Evolutionary conservation across 2,888 invertebrate genomes (phyloP).

Genomic region (Drosophila flavopinicola): DNA sequence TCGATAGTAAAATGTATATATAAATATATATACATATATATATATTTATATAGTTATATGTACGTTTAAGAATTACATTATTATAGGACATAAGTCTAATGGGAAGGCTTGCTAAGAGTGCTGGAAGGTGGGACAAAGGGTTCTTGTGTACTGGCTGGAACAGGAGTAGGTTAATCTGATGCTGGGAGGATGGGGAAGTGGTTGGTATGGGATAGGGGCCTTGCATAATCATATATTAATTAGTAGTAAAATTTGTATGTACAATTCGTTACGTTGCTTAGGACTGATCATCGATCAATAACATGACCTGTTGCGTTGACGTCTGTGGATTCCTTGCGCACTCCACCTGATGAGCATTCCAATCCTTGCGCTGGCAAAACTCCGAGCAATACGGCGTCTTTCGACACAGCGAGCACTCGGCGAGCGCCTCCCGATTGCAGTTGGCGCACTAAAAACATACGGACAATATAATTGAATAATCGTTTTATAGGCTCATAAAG

Average conservation of each 20-base stretch:
- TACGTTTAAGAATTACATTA: slow-evolving; percentile 78
- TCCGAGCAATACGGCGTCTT: slow-evolving; percentile 95
- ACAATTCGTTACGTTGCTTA: slow-evolving; percentile 83
- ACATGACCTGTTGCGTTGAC: slow-evolving; percentile 92
- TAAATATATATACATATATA: slow-evolving; percentile 64
- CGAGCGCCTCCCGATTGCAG: slow-evolving; percentile 94
- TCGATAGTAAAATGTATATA: slow-evolving; percentile 79
- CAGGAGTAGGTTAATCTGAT: slow-evolving; percentile 22
- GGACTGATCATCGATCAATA: slow-evolving; percentile 91
- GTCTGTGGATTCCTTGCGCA: slow-evolving; percentile 90
- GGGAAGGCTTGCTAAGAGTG: slow-evolving; percentile 60
- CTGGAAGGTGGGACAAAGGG: slow-evolving; percentile 9
- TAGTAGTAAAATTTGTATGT: slow-evolving; percentile 82
- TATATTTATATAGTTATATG: slow-evolving; percentile 69
- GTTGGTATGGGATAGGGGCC: slow-evolving; percentile 31
- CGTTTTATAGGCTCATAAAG: not conserved
- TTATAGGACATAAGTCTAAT: slow-evolving; percentile 73
- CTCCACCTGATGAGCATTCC: slow-evolving; percentile 94
- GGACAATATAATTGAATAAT: not conserved
- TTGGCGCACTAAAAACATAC: slow-evolving; percentile 90
- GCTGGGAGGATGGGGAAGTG: not conserved
- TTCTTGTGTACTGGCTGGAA: slow-evolving; percentile 15
- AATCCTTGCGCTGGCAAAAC: slow-evolving; percentile 95
- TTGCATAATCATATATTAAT: slow-evolving; percentile 70
- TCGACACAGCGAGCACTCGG: slow-evolving; percentile 94